These are phyloP conservation scores for Peromyscus maniculatus DNA, from an alignment of 2,113 vertebrate genomes.

Conservation along the genomic window DNA sequence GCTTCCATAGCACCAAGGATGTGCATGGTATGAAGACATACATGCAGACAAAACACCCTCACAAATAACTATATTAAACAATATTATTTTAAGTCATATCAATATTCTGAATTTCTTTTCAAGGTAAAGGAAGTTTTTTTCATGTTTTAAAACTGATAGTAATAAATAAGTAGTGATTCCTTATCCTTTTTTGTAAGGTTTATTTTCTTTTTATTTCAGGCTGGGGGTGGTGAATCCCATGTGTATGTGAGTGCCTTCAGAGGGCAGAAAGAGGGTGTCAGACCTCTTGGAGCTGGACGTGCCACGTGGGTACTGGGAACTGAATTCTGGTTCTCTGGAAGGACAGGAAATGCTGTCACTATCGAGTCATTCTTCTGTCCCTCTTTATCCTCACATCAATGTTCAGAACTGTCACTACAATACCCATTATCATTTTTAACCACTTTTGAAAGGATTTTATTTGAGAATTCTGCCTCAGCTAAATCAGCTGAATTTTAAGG, in stretches of 20 bases:
- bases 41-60: no score
- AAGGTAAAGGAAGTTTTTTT: neutral
- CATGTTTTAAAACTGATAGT: neutral
- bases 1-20: neutral
- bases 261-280: neutral
- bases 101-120: neutral
- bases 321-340: neutral
- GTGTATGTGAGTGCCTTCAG: neutral
- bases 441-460: neutral
- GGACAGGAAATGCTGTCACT: neutral
- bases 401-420: neutral
- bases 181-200: neutral
- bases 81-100: neutral
- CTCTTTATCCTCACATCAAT: neutral
- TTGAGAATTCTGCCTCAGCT: neutral
- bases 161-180: neutral
- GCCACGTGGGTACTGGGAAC: neutral
- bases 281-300: neutral
- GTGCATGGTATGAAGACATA: neutral
- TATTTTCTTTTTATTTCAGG: neutral
- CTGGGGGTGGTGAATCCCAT: neutral
- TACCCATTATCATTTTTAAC: neutral
- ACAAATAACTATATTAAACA: neutral
- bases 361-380: neutral
- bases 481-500: constrained; percentile 24